Base-by-base conservation (phyloP, 2,888 invertebrate species). In the Fissipunctia ypsillon region DNA sequence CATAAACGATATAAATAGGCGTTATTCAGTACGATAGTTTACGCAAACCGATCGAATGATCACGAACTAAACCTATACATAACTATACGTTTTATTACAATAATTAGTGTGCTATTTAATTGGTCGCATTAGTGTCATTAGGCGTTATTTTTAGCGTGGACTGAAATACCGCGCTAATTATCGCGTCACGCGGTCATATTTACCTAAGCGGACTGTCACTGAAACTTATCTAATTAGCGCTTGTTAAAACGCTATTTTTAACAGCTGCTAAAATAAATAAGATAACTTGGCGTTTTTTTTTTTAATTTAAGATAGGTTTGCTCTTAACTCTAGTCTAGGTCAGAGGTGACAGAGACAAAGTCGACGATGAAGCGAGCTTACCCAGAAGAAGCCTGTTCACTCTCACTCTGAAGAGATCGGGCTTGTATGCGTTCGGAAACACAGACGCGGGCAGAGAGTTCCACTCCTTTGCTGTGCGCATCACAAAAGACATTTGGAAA, bases 151-250 rank as follows among this genome's bases (percentile, higher is more conserved):
- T 76, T 75, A 84, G 54, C 67, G 35, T 43, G 19, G 66, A 61
- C 61, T 25, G 56, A 84, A 86, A 82, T 82, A 86, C 66, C 68
- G 3, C 56, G 79, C 78, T 87, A 82, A 82, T 84, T 82, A 79
- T 56, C 63, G 22, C 75, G 71, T 80, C 87, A 86, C 77, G 60
- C 76, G 61, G 61, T 67, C 59, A 65, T 70, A 76, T 81, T 75
- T 73, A 75, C 69, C 48, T 69, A 65, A 75, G 60, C 45, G n/a
- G 68, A 68, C 71, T 72, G 70, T 72, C 60, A 74, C 43, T 70
- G 65, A 56, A 67, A 54, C 43, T 67, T 65, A 65, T 66, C 60
- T 61, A 77, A 73, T 84, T 74, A 85, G 78, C 78, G 73, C 71
- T 76, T 61, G 73, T 75, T 65, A 78, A 68, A 76, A 63, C 35